Evolutionary conservation across 2,113 vertebrate species (phyloP).

Genomic region (Capreolus pygargus): DNA sequence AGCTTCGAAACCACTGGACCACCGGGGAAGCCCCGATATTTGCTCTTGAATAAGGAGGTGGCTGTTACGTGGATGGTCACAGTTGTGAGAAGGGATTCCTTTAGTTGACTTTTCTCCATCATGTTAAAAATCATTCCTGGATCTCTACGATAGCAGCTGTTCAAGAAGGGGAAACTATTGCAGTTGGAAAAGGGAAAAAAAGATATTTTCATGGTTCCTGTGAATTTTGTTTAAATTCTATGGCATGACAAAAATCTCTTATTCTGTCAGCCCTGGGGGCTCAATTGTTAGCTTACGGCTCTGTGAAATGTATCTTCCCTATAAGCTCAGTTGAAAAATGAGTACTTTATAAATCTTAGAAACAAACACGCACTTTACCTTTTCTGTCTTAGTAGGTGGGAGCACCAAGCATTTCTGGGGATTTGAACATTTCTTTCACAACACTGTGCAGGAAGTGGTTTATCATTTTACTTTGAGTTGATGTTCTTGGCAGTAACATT

Average conservation of each 20-base stretch:
- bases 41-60: neutral
- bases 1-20: neutral
- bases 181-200: neutral
- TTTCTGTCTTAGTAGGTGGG: slow-evolving; percentile 52
- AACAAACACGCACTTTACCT: slow-evolving; percentile 47
- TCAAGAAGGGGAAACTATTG: neutral
- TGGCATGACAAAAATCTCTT: slow-evolving; percentile 38
- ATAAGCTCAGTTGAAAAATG: slow-evolving; percentile 41
- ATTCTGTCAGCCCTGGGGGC: neutral
- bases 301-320: slow-evolving; percentile 21
- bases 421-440: slow-evolving; percentile 60
- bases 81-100: neutral
- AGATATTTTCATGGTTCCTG: neutral
- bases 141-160: neutral
- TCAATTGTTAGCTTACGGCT: slow-evolving; percentile 44
- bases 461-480: slow-evolving; percentile 70
- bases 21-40: neutral
- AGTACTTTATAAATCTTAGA: slow-evolving; percentile 49
- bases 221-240: slow-evolving; percentile 30
- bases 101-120: neutral
- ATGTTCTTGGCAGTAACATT: slow-evolving; percentile 68
- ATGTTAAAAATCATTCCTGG: slow-evolving; percentile 27
- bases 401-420: slow-evolving; percentile 39
- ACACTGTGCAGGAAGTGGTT: slow-evolving; percentile 52
- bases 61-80: neutral